These are phyloP conservation scores for Spea bombifrons DNA, from an alignment of 2,113 vertebrate genomes.

Conservation along the genomic window DNA sequence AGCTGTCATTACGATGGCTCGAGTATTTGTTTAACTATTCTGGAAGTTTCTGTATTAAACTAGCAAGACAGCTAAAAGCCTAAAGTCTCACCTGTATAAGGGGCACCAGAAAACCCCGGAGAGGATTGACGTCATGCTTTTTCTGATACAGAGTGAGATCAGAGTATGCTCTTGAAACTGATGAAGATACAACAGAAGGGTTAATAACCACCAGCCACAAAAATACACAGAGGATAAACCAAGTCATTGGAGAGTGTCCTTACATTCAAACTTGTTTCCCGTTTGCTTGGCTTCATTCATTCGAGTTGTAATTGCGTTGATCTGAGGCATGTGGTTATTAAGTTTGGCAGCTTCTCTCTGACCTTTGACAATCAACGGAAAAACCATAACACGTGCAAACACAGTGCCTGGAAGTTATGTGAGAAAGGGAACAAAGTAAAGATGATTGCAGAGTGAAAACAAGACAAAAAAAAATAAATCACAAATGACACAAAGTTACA, in stretches of 20 bases:
- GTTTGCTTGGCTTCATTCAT: constrained; percentile 80
- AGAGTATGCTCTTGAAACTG: constrained; percentile 74
- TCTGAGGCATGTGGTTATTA: constrained; percentile 82
- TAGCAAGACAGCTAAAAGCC: too few species aligned
- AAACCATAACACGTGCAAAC: constrained; percentile 71
- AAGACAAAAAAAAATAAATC: neutral
- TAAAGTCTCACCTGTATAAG: constrained; percentile 73
- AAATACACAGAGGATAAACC: too few species aligned
- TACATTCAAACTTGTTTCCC: constrained; percentile 78
- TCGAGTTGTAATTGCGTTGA: constrained; percentile 67
- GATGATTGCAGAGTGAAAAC: neutral
- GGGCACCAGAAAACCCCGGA: constrained; percentile 76
- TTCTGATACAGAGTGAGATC: constrained; percentile 80
- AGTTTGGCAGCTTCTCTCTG: constrained; percentile 81
- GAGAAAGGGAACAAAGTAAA: neutral
- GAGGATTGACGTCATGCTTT: constrained; percentile 75
- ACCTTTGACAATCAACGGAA: constrained; percentile 83
- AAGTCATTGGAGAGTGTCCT: constrained; percentile 42
- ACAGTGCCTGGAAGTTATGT: constrained; percentile 68
- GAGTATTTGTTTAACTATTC: too few species aligned
- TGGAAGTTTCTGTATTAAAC: too few species aligned
- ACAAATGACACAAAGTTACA: neutral
- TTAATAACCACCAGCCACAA: neutral
- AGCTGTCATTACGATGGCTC: too few species aligned
- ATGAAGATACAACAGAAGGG: neutral